Conservation (phyloP, 2,888 invertebrate genomes). For the Callyntrura sp. region DNA sequence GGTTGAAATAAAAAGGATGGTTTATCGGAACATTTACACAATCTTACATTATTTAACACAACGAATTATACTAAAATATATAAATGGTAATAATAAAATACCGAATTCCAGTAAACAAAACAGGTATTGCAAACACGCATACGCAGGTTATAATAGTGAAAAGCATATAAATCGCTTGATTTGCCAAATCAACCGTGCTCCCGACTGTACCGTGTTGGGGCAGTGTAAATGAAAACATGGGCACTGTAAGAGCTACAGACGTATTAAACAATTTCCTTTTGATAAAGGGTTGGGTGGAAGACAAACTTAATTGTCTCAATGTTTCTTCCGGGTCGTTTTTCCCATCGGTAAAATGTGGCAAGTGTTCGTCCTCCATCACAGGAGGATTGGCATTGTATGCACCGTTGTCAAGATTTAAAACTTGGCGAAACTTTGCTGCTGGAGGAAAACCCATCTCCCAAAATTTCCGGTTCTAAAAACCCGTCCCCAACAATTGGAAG, state of each 20-base stretch:
- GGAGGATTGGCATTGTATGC: slow-evolving; percentile 36
- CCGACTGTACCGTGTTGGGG: slow-evolving; percentile 82
- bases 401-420: slow-evolving; percentile 37
- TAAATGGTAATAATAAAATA: too few relatives aligned
- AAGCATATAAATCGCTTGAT: slow-evolving; percentile 83
- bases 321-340: slow-evolving; percentile 61
- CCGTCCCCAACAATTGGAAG: slow-evolving; percentile 45
- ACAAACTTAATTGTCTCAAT: slow-evolving; percentile 68
- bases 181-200: slow-evolving; percentile 82
- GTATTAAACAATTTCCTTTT: slow-evolving; percentile 82
- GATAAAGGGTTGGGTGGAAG: slow-evolving; percentile 76
- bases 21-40: too few relatives aligned
- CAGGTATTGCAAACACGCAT: slow-evolving; percentile 83
- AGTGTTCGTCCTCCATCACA: slow-evolving; percentile 50
- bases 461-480: slow-evolving; percentile 53
- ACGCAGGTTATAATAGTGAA: slow-evolving; percentile 81
- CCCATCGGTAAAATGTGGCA: background rate
- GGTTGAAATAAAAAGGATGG: too few relatives aligned
- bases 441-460: slow-evolving; percentile 13
- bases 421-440: slow-evolving; percentile 42
- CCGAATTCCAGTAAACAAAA: slow-evolving; percentile 82
- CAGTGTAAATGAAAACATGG: slow-evolving; percentile 82
- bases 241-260: slow-evolving; percentile 82
- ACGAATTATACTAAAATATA: background rate
- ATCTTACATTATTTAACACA: too few relatives aligned